A percentile compares a stretch with the other conserved stretches of the same genome.
Conservation (phyloP, 2,797 vertebrate genomes). For the Podargus strigoides region DNA sequence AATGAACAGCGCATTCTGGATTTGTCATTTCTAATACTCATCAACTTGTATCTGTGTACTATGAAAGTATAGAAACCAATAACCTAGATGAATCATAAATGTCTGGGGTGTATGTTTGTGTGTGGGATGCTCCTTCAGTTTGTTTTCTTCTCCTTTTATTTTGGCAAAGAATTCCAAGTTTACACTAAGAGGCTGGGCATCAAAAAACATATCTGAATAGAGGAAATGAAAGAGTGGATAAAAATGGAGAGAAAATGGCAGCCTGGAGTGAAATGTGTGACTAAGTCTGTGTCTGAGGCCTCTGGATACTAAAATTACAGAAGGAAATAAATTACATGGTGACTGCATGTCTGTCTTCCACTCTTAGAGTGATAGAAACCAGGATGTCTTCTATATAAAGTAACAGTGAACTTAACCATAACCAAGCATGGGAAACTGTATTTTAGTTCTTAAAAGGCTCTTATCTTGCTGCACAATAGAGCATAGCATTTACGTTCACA, state of each 20-base stretch:
- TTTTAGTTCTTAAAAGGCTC: background rate
- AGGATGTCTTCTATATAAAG: background rate
- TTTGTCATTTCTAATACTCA: slow-evolving; percentile 23
- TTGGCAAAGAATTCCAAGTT: slow-evolving; percentile 9
- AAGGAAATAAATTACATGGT: background rate
- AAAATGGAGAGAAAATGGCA: background rate
- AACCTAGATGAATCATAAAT: slow-evolving; percentile 2
- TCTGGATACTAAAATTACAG: slow-evolving; percentile 4
- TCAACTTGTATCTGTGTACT: background rate
- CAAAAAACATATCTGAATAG: background rate
- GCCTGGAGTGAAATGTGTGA: background rate
- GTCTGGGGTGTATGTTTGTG: background rate
- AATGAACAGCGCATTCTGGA: background rate
- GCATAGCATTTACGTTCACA: slow-evolving; percentile 1
- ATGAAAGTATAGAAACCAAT: background rate
- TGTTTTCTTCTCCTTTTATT: background rate
- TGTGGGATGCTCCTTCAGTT: background rate
- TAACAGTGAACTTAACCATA: background rate
- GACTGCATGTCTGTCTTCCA: background rate
- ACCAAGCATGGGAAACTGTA: background rate
- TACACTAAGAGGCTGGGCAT: background rate
- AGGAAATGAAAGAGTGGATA: background rate
- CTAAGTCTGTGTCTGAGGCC: background rate
- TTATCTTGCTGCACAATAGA: background rate
- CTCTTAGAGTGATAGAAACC: background rate